These are phyloP conservation scores for Trissonchulus sp. DNA, from an alignment of 2,888 invertebrate species.

Conservation along the genomic window DNA sequence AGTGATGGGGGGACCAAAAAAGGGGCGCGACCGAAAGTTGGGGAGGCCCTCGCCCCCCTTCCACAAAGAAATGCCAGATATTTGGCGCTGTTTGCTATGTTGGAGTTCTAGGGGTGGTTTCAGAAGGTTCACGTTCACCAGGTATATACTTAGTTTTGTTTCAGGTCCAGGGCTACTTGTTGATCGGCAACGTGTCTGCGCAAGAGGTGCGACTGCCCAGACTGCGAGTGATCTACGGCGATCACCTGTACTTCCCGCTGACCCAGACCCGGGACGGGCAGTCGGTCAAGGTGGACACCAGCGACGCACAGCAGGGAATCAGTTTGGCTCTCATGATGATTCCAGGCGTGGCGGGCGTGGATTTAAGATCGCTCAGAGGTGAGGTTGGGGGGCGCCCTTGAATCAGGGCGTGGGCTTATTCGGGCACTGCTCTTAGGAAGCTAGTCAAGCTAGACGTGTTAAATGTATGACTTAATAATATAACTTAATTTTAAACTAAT, in stretches of 20 bases:
- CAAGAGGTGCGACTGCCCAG: background rate
- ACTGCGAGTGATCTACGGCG: constrained; percentile 4
- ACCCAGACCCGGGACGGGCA: too few relatives aligned
- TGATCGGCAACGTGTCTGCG: background rate
- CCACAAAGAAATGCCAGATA: too few relatives aligned
- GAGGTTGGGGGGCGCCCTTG: too few relatives aligned
- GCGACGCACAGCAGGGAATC: background rate
- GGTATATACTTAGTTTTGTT: background rate
- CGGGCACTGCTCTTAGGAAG: too few relatives aligned
- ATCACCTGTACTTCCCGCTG: background rate
- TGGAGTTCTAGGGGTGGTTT: too few relatives aligned
- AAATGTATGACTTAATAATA: too few relatives aligned
- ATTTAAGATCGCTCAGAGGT: background rate
- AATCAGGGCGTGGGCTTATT: background rate
- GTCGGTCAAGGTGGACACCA: background rate
- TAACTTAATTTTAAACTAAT: constrained; percentile 3
- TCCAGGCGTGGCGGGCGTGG: background rate
- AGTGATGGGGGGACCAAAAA: too few relatives aligned
- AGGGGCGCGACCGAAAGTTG: too few relatives aligned
- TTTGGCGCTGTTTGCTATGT: too few relatives aligned
- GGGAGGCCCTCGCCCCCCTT: background rate
- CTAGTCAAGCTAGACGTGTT: too few relatives aligned
- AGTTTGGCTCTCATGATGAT: background rate
- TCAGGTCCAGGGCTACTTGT: constrained; percentile 16
- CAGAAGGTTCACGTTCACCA: too few relatives aligned